These are phyloP conservation scores for Paedocypris micromegethes DNA, from an alignment of 2,797 vertebrate genomes.

Conservation along the genomic window DNA sequence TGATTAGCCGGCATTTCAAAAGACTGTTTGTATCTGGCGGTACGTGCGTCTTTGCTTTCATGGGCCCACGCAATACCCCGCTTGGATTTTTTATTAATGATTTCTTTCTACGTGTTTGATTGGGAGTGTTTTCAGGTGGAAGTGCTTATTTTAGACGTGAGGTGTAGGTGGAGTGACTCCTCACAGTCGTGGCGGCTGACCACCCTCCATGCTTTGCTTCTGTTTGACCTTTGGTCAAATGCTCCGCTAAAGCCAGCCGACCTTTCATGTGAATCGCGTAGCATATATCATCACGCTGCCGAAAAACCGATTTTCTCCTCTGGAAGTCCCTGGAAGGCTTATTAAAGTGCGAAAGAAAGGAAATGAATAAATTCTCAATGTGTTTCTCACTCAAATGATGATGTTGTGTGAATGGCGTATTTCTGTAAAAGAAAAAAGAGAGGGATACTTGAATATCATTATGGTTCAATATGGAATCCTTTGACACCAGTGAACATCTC, in stretches of 20 bases:
- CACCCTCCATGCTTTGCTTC: constrained; percentile 65
- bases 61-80: constrained; percentile 50
- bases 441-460: constrained; percentile 61
- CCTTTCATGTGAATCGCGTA: constrained; percentile 72
- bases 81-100: constrained; percentile 61
- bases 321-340: constrained; percentile 74
- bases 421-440: constrained; percentile 55
- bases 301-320: constrained; percentile 36
- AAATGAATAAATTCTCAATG: constrained; percentile 74
- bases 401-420: constrained; percentile 75
- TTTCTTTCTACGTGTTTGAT: constrained; percentile 56
- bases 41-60: constrained; percentile 30
- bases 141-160: constrained; percentile 43
- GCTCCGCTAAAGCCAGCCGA: constrained; percentile 67
- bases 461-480: constrained; percentile 60
- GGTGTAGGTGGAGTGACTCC: constrained; percentile 21
- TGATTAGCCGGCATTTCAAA: constrained; percentile 1
- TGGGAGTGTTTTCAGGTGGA: constrained; percentile 43
- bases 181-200: constrained; percentile 63
- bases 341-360: constrained; percentile 75
- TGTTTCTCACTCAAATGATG: constrained; percentile 72
- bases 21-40: constrained; percentile 9
- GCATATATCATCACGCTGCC: constrained; percentile 52
- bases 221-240: constrained; percentile 68
- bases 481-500: constrained; percentile 61